Evolutionary conservation across 2,888 invertebrate genomes (phyloP), one percentile per base, ranked within the genome.

Genomic region (Andrena minutula): DNA sequence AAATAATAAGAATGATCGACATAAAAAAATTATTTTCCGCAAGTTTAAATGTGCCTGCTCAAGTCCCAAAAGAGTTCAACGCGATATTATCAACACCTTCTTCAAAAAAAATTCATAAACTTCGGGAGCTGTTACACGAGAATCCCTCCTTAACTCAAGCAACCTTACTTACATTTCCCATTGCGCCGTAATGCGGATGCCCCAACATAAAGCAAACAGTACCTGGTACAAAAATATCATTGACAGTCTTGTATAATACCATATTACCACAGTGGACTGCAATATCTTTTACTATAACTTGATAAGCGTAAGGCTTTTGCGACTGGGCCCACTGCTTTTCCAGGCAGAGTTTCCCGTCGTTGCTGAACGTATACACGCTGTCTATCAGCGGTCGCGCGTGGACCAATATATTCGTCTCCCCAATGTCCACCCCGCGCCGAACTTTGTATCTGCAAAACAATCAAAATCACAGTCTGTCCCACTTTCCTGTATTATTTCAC

Each of bases 401-500:
- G 1, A 99, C 94, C 4, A 97, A 92, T 2, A 96, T 94, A 5
- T 95, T 94, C 8, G 96, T 96, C 16, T 95, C 95, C 0, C 97
- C 97, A 65, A 98, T 94, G 80, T 97, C 96, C 8, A 99, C 97
- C 0, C 98, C 99, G 92, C 97, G 95, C 51, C 97, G 96, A 79
- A 95, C 95, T 92, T 95, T 95, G 90, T 97, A 96, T 90, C 96
- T 96, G 92, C 1, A 10, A 5, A 30, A 8, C 16, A 51, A 66
- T 12, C 1, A 41, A 28, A 56, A 26, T 3, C n/a, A 4, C 51
- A 16, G 16, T 41, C 41, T 5, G 16, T 41, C 41, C 16, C 12
- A 3, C 41, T 12, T 0, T 0, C 12, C 1, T 4, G 41, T 3
- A 41, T 16, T 1, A 41, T 0, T 41, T 51, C 2, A 41, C 16